A percentile compares a stretch with the other conserved stretches of the same genome.
phyloP scores from a whole-genome alignment of 1,140 invertebrate genomes.

The Contarinia nasturtii region DNA sequence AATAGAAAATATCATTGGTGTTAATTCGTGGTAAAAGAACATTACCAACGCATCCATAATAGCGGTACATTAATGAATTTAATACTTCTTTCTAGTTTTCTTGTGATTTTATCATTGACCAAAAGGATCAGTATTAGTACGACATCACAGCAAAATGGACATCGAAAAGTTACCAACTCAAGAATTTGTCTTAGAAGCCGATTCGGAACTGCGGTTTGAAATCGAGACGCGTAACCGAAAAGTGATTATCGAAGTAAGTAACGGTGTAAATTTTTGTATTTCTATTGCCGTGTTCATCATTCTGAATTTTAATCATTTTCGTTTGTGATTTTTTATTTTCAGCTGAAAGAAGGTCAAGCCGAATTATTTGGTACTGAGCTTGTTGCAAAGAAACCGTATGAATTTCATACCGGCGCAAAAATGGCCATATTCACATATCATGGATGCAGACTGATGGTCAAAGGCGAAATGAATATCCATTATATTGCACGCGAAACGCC shows the following conservation, averaged over 20 bases:
- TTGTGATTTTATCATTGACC: no score
- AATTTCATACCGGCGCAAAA: conserved; percentile 78
- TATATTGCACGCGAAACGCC: conserved; percentile 92
- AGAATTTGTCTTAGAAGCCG: conserved; percentile 73
- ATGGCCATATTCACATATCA: conserved; percentile 94
- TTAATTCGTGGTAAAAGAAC: no score
- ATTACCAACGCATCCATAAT: no score
- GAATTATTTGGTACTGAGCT: conserved; percentile 96
- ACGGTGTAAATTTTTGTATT: no score
- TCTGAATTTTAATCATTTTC: background rate
- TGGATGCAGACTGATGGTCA: conserved; percentile 68
- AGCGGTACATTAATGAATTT: no score
- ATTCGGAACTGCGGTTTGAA: conserved; percentile 83
- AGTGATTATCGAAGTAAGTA: conserved; percentile 58
- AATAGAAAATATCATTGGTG: no score
- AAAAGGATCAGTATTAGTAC: no score
- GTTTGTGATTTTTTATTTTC: no score
- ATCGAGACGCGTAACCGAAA: conserved; percentile 75
- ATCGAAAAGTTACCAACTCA: conserved; percentile 18
- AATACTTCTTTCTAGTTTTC: no score
- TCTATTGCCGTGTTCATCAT: no score
- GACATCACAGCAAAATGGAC: no score
- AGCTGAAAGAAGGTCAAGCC: conserved; percentile 72
- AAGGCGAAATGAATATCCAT: conserved; percentile 76
- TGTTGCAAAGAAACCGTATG: conserved; percentile 79